These are phyloP conservation scores for Drosophila bocki DNA, from an alignment of 1,140 invertebrate genomes.

Conservation along the genomic window DNA sequence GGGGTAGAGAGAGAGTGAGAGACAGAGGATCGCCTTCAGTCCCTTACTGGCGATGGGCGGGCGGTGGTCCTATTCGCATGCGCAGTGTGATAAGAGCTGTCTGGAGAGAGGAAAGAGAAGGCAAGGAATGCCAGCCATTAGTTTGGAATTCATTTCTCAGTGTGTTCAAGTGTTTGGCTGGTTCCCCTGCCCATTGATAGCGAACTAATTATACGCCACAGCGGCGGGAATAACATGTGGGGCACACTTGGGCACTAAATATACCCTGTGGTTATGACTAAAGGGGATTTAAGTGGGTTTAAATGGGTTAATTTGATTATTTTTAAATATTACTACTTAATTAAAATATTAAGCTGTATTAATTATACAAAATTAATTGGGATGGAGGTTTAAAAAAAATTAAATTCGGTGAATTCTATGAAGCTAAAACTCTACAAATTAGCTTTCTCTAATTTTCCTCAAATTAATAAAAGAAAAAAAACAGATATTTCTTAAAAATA, in stretches of 20 bases:
- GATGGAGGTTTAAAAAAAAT: no score
- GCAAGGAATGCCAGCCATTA: neutral
- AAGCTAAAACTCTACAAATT: no score
- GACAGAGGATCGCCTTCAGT: slow-evolving; percentile 13
- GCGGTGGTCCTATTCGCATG: slow-evolving; percentile 42
- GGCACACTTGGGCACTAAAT: neutral
- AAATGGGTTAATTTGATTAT: neutral
- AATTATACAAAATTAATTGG: no score
- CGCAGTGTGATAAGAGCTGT: slow-evolving; percentile 49
- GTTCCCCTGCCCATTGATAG: slow-evolving; percentile 5
- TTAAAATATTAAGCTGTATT: neutral
- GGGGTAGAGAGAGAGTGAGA: neutral
- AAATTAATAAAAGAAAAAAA: no score
- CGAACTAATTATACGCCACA: slow-evolving; percentile 13
- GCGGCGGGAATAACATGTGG: neutral
- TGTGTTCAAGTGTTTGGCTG: neutral
- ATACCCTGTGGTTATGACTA: neutral
- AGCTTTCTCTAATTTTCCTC: no score
- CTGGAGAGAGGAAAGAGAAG: neutral
- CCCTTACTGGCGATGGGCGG: slow-evolving; percentile 2
- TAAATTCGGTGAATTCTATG: no score
- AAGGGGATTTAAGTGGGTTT: neutral
- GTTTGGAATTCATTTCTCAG: neutral
- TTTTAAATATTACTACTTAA: neutral
- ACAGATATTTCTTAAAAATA: neutral